phyloP scores from a whole-genome alignment of 2,113 vertebrate genomes.

The Saguinus midas region DNA sequence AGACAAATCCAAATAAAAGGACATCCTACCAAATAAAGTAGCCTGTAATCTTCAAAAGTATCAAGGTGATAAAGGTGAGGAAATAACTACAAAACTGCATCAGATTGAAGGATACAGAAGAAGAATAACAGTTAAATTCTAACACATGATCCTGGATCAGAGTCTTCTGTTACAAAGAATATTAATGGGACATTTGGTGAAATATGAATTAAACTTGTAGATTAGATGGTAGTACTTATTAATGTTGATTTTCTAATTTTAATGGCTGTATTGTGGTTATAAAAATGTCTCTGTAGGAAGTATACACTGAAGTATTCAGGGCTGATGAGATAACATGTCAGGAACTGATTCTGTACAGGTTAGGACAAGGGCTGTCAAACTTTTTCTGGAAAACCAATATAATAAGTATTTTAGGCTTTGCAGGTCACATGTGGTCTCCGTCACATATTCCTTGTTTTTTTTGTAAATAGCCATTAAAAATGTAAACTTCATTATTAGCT shows the following conservation, averaged over 20 bases:
- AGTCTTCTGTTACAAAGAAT: background rate
- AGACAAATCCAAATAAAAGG: background rate
- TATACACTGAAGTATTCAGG: background rate
- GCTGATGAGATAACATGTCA: background rate
- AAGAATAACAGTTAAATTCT: background rate
- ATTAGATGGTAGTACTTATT: background rate
- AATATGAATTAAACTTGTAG: background rate
- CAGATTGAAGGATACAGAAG: background rate
- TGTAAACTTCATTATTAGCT: background rate
- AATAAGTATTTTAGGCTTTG: conserved; percentile 21
- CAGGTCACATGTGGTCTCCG: background rate
- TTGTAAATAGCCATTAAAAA: background rate
- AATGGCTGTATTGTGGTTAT: background rate
- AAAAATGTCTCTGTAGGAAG: background rate
- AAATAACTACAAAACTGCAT: background rate
- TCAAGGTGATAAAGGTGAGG: background rate
- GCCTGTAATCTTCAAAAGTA: conserved; percentile 5
- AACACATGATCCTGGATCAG: background rate
- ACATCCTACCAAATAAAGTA: background rate
- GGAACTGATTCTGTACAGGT: background rate
- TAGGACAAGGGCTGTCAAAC: background rate
- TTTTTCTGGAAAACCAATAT: background rate
- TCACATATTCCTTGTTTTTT: background rate
- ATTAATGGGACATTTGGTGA: background rate
- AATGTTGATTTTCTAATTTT: background rate